Percentiles rank a stretch among this genome's conserved stretches.
phyloP scores from a whole-genome alignment of 2,113 vertebrate species.

The Numenius arquata region DNA sequence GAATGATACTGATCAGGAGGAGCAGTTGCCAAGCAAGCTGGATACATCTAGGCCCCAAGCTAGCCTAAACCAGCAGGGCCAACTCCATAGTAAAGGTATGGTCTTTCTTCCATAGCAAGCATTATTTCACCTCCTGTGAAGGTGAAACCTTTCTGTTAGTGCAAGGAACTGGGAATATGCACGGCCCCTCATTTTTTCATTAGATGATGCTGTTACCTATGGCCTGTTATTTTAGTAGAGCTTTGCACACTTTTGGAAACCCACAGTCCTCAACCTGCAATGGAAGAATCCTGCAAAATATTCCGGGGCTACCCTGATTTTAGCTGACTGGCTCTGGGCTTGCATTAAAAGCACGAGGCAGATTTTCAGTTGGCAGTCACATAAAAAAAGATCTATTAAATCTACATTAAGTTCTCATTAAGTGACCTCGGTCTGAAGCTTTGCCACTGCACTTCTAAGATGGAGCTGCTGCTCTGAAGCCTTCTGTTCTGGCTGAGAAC shows the following conservation, averaged over 20 bases:
- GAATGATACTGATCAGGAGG: neutral
- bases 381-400: conserved; percentile 30
- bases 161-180: neutral
- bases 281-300: neutral
- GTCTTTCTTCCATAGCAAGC: neutral
- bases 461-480: conserved; percentile 19
- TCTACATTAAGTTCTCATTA: conserved; percentile 51
- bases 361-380: conserved; percentile 2
- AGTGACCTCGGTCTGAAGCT: neutral
- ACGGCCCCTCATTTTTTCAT: neutral
- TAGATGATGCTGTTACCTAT: neutral
- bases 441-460: neutral
- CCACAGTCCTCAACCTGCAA: neutral
- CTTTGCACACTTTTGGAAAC: neutral
- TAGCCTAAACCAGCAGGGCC: neutral
- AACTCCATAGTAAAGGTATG: neutral
- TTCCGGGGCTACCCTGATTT: neutral
- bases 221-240: neutral
- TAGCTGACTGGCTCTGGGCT: neutral
- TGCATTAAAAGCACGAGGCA: neutral
- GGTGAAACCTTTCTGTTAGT: neutral
- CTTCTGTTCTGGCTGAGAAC: conserved; percentile 17
- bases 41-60: neutral
- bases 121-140: neutral
- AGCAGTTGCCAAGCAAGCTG: neutral